A percentile compares a stretch with the other conserved stretches of the same genome.
Conservation (phyloP, 2,113 vertebrate genomes). For the Sorex araneus region DNA sequence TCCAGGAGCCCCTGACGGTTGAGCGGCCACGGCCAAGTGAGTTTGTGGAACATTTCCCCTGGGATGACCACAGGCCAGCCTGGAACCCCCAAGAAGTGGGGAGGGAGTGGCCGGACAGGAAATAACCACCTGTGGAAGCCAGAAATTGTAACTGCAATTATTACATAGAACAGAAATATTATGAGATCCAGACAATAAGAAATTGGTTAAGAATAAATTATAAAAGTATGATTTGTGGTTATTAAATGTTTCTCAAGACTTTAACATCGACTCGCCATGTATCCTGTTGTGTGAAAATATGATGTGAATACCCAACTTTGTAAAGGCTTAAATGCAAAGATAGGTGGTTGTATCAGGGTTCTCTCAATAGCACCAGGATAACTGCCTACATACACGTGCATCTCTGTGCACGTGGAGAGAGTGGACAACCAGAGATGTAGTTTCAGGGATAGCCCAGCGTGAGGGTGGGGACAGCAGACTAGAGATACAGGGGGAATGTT, state of each 20-base stretch:
- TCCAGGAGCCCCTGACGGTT: too few species aligned
- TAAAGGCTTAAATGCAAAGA: not conserved
- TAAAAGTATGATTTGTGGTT: not conserved
- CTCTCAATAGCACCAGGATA: not conserved
- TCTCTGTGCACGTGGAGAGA: too few species aligned
- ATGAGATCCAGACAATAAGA: not conserved
- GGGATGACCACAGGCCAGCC: not conserved
- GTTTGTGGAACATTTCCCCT: not conserved
- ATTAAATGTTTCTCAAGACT: not conserved
- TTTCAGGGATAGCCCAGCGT: not conserved
- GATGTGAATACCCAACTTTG: slow-evolving; percentile 4
- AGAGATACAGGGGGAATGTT: not conserved
- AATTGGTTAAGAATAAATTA: not conserved
- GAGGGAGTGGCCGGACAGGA: not conserved
- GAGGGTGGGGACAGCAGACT: not conserved
- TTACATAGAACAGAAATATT: not conserved
- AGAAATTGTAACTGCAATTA: not conserved
- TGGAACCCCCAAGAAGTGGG: not conserved
- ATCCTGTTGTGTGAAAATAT: not conserved
- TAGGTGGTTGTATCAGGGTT: not conserved
- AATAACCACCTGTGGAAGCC: too few species aligned
- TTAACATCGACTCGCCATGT: not conserved
- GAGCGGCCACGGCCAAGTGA: too few species aligned
- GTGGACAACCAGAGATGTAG: not conserved
- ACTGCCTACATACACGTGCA: not conserved